These are phyloP conservation scores for Crepidodera aurea DNA, from an alignment of 2,888 invertebrate species.

Conservation along the genomic window DNA sequence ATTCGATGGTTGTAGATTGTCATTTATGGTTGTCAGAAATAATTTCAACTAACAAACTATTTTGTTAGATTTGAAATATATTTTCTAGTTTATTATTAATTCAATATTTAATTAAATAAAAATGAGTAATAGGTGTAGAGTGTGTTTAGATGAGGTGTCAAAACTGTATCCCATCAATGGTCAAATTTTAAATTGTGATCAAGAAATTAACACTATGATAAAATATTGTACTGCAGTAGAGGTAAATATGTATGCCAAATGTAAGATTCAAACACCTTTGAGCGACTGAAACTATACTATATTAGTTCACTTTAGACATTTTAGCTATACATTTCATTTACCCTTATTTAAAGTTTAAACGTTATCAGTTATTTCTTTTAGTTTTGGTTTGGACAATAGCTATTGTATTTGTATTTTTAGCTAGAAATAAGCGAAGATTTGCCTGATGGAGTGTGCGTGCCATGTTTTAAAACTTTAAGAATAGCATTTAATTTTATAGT, in stretches of 20 bases:
- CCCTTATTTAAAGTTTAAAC: too few species aligned
- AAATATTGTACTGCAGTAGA: slow-evolving; percentile 35
- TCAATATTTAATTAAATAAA: background rate
- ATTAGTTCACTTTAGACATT: too few species aligned
- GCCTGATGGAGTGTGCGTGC: slow-evolving; percentile 35
- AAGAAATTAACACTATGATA: slow-evolving; percentile 34
- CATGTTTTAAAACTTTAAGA: slow-evolving; percentile 39
- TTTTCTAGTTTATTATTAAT: background rate
- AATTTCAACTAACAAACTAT: slow-evolving; percentile 5
- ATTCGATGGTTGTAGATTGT: background rate
- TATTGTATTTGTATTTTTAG: slow-evolving; percentile 21
- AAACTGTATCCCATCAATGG: slow-evolving; percentile 34
- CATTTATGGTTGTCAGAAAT: background rate
- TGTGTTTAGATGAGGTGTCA: slow-evolving; percentile 29
- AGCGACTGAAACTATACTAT: too few species aligned
- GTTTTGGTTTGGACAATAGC: background rate
- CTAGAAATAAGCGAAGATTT: slow-evolving; percentile 28
- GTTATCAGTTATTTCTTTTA: background rate
- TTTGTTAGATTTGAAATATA: background rate
- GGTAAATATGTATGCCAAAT: slow-evolving; percentile 20
- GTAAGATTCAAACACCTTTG: too few species aligned
- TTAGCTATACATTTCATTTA: too few species aligned
- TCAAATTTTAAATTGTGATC: slow-evolving; percentile 31
- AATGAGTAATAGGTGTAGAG: slow-evolving; percentile 21
- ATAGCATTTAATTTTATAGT: slow-evolving; percentile 41